Conservation (phyloP, 2,113 vertebrate species). For the Anoura caudifer region DNA sequence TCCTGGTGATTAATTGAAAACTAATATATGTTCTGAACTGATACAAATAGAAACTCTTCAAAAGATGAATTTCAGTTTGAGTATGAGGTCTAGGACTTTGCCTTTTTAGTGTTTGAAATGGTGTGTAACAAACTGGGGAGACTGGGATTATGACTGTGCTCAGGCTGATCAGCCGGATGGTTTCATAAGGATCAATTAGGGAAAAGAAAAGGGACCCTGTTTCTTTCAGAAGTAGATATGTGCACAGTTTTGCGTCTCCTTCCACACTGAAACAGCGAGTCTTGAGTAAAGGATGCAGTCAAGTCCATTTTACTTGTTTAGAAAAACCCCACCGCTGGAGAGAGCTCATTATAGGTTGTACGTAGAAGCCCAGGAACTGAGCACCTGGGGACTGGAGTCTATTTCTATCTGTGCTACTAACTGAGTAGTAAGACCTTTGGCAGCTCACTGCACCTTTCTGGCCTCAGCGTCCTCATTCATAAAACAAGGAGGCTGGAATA, state of each 20-base stretch:
- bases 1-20: background rate
- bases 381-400: conserved; percentile 25
- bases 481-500: conserved; percentile 3
- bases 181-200: background rate
- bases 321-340: background rate
- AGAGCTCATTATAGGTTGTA: background rate
- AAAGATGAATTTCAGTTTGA: background rate
- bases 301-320: background rate
- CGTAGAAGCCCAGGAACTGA: background rate
- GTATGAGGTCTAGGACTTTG: background rate
- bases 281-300: background rate
- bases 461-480: conserved; percentile 48
- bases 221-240: background rate
- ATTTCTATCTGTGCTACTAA: conserved; percentile 66
- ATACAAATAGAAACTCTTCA: background rate
- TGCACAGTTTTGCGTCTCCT: background rate
- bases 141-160: background rate
- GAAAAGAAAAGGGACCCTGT: background rate
- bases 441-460: conserved; percentile 21
- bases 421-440: conserved; percentile 46
- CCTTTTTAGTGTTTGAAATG: background rate
- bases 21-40: background rate
- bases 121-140: background rate
- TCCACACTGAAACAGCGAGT: background rate
- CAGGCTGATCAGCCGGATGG: background rate